Conservation (phyloP, 2,797 vertebrate genomes). For the Dallia pectoralis region DNA sequence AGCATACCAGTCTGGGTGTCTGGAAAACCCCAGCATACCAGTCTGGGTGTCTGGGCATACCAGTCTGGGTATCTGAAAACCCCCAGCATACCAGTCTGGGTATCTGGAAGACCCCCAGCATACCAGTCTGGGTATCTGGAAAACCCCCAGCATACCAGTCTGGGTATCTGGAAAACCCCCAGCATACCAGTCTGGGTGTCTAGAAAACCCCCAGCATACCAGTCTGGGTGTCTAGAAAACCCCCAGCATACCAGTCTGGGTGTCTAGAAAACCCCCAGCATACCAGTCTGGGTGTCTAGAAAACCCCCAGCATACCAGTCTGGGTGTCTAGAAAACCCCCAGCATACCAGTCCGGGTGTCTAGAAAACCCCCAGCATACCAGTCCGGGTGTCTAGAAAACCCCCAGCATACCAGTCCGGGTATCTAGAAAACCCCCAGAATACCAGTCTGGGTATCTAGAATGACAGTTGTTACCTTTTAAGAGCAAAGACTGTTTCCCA, state of each 20-base stretch:
- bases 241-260: background rate
- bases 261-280: background rate
- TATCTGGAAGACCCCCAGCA: background rate
- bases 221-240: too few relatives aligned
- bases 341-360: too few relatives aligned
- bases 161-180: too few relatives aligned
- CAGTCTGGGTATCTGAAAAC: too few relatives aligned
- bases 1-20: too few relatives aligned
- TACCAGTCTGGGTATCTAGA: background rate
- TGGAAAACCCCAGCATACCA: too few relatives aligned
- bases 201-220: background rate
- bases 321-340: too few relatives aligned
- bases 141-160: background rate
- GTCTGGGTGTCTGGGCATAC: too few relatives aligned
- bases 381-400: too few relatives aligned
- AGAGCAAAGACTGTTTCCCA: conserved; percentile 88
- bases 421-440: too few relatives aligned
- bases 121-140: too few relatives aligned
- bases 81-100: background rate
- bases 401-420: background rate
- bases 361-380: background rate
- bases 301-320: background rate
- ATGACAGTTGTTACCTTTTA: conserved; percentile 73
- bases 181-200: background rate
- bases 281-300: too few relatives aligned